Evolutionary conservation across 2,888 invertebrate genomes (phyloP).

Genomic region (Noctua janthina): DNA sequence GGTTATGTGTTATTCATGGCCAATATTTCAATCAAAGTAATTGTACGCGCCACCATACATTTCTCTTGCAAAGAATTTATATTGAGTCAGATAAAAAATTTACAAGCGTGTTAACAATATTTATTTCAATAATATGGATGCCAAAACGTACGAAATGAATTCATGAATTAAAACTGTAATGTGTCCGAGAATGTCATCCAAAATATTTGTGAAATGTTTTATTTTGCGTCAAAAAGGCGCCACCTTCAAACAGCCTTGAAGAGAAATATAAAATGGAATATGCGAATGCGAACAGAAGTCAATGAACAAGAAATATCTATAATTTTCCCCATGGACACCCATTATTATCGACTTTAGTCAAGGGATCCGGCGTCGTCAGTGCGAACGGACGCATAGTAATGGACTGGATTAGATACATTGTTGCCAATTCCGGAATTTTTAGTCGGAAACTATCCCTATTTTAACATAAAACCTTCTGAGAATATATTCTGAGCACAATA

Average conservation of each 20-base stretch:
- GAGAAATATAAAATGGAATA: conserved; percentile 12
- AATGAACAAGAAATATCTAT: conserved; percentile 49
- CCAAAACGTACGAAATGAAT: conserved; percentile 43
- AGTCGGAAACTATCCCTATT: background rate
- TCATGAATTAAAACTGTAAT: conserved; percentile 46
- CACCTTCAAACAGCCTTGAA: conserved; percentile 21
- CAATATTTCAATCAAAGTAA: conserved; percentile 39
- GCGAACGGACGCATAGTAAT: conserved; percentile 28
- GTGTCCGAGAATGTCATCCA: conserved; percentile 20
- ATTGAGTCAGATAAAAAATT: conserved; percentile 40
- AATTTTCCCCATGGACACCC: conserved; percentile 22
- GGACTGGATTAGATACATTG: conserved; percentile 36
- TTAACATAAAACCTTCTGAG: background rate
- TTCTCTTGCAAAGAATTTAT: conserved; percentile 46
- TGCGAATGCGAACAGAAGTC: conserved; percentile 25
- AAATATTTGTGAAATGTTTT: conserved; percentile 12
- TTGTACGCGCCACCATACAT: conserved; percentile 30
- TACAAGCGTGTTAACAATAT: conserved; percentile 58
- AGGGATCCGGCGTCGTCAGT: conserved; percentile 7
- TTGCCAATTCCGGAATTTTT: conserved; percentile 16
- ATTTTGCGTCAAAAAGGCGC: conserved; percentile 15
- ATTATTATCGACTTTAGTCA: conserved; percentile 24
- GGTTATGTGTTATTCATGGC: conserved; percentile 13
- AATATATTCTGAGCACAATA: background rate
- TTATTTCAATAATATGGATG: conserved; percentile 53